These are phyloP conservation scores for Phyllostomus hastatus DNA, from an alignment of 2,113 vertebrate species.

Conservation along the genomic window DNA sequence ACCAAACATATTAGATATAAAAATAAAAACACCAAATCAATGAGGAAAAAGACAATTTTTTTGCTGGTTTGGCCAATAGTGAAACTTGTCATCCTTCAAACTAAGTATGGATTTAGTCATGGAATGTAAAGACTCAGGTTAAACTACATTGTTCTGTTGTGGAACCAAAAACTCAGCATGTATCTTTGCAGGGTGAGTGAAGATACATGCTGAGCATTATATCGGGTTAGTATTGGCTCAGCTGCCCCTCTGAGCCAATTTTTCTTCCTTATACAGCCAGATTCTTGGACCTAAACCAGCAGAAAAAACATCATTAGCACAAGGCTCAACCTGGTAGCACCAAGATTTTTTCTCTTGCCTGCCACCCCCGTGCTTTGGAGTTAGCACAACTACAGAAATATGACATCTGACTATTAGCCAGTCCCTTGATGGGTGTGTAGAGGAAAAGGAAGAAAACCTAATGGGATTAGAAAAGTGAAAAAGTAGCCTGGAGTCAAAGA, in stretches of 20 bases:
- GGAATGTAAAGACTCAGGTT: not conserved
- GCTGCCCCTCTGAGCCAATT: not conserved
- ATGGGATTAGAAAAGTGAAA: constrained; percentile 36
- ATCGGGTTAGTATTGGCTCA: too few relatives aligned
- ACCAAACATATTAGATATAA: not conserved
- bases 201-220: too few relatives aligned
- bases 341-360: not conserved
- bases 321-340: not conserved
- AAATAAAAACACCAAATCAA: not conserved
- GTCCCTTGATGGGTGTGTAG: not conserved
- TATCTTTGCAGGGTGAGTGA: not conserved
- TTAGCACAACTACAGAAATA: constrained; percentile 6
- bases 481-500: constrained; percentile 29
- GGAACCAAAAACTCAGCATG: not conserved
- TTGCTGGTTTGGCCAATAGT: not conserved
- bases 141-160: not conserved
- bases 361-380: not conserved
- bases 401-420: not conserved
- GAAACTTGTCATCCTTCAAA: not conserved
- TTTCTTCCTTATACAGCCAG: not conserved
- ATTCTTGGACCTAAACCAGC: not conserved
- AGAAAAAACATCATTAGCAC: not conserved
- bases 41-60: not conserved
- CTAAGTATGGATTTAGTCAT: not conserved
- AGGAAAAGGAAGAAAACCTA: not conserved